Evolutionary conservation across 1,140 invertebrate genomes (phyloP), one percentile per base, ranked within the genome.

Genomic region (Pseudomyrmex sp.): DNA sequence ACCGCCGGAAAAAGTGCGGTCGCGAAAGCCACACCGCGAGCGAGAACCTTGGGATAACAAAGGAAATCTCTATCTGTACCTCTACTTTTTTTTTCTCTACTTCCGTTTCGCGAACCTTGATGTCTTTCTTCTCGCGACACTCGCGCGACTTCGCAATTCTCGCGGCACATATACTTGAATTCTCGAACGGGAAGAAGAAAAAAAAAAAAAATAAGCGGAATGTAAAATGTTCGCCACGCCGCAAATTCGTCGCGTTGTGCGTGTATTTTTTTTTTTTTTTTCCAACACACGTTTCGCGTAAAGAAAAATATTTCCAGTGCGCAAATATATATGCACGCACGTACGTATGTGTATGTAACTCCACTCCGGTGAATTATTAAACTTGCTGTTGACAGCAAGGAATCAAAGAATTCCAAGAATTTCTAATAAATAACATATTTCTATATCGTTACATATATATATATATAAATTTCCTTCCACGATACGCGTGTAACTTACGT

Each of bases 31-130:
- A 10, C 50, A 58, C 46, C 23, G 54, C 50, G 61, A 85, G 68
- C 20, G 54, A 59, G 10, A 18, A 77, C 26, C 76, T 73, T 88
- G 84, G 85, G 52, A 80, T 70, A 75, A 86, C 73, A 76, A 87
- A 88, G 82, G 66, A 82, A 85, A 76, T 61, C 54, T 72, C 50
- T 79, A 74, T 79, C 56, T 75, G 62, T 66, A 56, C 48, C 9
- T 54, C 63, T 44, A 44, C 46, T 77, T 77, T 69, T 77, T 56
- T 68, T 59, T 52, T 70, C 35, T 48, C 59, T 44, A 35, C n/a
- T 80, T 72, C 76, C 76, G 66, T 23, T 7, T 20, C 5, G 20
- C 66, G 23, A 44, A 54, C 62, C 12, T 48, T 46, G 44, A 50
- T 23, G 44, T 48, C 63, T 46, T 56, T 35, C 35, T 35, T 35